A percentile compares a stretch with the other conserved stretches of the same genome.
Conservation (phyloP, 2,888 invertebrate species). For the Acanthococcus lagerstroemiae region DNA sequence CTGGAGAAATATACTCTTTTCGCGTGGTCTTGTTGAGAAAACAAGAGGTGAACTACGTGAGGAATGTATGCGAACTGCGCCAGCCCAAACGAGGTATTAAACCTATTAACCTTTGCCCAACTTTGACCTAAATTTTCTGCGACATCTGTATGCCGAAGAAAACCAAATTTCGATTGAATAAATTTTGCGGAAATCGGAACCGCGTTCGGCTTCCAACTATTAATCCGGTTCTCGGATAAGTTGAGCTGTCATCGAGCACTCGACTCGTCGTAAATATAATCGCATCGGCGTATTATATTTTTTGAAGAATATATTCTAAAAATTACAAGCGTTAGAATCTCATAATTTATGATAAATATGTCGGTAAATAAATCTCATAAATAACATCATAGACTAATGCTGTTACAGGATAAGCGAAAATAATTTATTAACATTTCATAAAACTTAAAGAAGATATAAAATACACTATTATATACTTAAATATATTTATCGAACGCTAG, state of each 20-base stretch:
- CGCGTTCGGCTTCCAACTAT: neutral
- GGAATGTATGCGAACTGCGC: no score
- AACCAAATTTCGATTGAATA: no score
- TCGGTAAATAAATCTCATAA: constrained; percentile 22
- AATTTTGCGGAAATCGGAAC: no score
- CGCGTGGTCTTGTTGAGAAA: no score
- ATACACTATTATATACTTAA: constrained; percentile 16
- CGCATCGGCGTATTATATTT: neutral
- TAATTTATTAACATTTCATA: constrained; percentile 30
- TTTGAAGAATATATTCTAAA: neutral
- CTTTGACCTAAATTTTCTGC: no score
- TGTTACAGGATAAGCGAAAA: constrained; percentile 23
- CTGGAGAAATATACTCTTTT: no score
- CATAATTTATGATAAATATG: constrained; percentile 21
- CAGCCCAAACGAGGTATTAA: no score
- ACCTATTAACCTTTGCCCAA: no score
- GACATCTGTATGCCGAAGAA: no score
- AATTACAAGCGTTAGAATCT: neutral
- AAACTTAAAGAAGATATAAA: constrained; percentile 28
- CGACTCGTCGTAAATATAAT: neutral
- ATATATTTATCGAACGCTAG: constrained; percentile 20
- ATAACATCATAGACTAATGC: constrained; percentile 20
- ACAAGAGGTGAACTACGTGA: no score
- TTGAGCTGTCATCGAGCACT: neutral
- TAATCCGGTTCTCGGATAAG: neutral